Percentiles rank a stretch among this genome's conserved stretches.
phyloP scores from a whole-genome alignment of 2,888 invertebrate species.

The Anoplius nigerrimus region DNA sequence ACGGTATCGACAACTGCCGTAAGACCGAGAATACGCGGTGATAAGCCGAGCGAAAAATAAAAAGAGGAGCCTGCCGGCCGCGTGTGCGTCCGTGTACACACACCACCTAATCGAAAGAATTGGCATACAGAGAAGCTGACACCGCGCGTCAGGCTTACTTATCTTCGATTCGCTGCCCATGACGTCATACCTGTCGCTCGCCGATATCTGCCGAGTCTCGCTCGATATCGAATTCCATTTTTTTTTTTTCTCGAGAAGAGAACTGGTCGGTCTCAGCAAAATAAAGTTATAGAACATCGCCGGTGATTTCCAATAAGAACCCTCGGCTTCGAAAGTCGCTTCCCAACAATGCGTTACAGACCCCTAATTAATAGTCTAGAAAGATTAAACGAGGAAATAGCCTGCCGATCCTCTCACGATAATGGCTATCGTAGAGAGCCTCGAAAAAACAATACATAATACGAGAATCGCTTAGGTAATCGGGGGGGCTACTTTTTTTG shows the following conservation, averaged over 20 bases:
- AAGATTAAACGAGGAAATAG: too few species aligned
- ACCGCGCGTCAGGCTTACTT: background rate
- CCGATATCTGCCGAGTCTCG: conserved; percentile 3
- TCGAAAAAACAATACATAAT: too few species aligned
- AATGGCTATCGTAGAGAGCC: too few species aligned
- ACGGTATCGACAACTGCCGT: conserved; percentile 16
- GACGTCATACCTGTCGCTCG: background rate
- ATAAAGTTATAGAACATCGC: too few species aligned
- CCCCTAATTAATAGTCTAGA: too few species aligned
- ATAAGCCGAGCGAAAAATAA: conserved; percentile 32
- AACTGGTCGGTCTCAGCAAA: too few species aligned
- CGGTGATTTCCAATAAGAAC: too few species aligned
- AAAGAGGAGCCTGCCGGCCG: conserved; percentile 4
- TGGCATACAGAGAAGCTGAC: conserved; percentile 20
- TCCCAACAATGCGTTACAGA: too few species aligned
- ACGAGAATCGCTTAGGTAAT: too few species aligned
- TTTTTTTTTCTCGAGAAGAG: background rate
- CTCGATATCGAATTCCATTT: background rate
- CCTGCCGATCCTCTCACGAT: too few species aligned
- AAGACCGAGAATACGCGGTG: conserved; percentile 13
- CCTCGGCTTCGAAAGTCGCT: too few species aligned
- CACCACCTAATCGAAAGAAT: conserved; percentile 15
- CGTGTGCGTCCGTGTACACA: conserved; percentile 2
- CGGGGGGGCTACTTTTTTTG: too few species aligned
- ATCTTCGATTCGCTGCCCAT: background rate